These are phyloP conservation scores for Candidula unifasciata DNA, from an alignment of 2,888 invertebrate species.

Conservation along the genomic window DNA sequence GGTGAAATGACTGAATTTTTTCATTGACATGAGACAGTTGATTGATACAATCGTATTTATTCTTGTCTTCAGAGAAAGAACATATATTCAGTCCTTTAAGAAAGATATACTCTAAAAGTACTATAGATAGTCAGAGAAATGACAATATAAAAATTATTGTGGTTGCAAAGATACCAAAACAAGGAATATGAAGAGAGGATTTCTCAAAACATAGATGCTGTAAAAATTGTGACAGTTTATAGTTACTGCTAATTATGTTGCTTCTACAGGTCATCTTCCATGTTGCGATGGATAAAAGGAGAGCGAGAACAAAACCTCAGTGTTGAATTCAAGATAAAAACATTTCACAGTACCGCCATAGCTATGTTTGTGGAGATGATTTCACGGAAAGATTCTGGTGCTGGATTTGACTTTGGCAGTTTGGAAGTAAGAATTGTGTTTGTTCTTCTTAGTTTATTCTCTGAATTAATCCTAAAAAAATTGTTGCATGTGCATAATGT, in stretches of 20 bases:
- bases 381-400: constrained; percentile 56
- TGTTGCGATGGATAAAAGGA: constrained; percentile 55
- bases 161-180: no score
- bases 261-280: constrained; percentile 59
- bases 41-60: no score
- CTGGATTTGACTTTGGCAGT: constrained; percentile 64
- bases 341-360: constrained; percentile 65
- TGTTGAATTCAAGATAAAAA: constrained; percentile 69
- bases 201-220: no score
- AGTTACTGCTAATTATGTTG: neutral
- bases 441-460: neutral
- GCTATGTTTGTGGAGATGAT: constrained; percentile 63
- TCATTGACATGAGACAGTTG: no score
- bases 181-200: no score
- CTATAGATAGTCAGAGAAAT: no score
- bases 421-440: constrained; percentile 64
- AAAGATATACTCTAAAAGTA: no score
- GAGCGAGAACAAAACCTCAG: constrained; percentile 59
- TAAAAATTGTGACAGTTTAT: neutral
- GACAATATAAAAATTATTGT: no score
- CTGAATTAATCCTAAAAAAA: neutral
- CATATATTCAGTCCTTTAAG: no score
- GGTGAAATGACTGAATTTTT: no score
- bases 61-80: no score
- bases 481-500: neutral